Evolutionary conservation across 2,797 vertebrate genomes (phyloP).

Genomic region (Kryptolebias ocellatus): DNA sequence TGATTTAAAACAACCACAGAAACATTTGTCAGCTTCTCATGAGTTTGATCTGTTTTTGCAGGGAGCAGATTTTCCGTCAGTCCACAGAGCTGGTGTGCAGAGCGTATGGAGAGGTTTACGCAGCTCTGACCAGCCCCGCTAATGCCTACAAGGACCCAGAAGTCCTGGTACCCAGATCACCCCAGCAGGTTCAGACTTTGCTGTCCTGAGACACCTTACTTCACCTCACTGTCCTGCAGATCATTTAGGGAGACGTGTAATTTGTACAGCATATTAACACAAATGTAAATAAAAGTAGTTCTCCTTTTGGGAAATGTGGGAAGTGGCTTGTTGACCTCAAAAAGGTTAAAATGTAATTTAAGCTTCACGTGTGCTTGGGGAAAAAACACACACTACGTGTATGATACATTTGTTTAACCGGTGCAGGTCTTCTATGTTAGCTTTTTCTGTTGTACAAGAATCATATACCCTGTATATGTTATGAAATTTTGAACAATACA

Average conservation of each 20-base stretch:
- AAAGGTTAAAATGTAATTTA: conserved; percentile 35
- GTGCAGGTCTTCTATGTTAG: conserved; percentile 27
- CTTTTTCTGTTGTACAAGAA: conserved; percentile 47
- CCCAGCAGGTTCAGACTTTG: conserved; percentile 92
- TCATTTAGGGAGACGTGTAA: conserved; percentile 41
- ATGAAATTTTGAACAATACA: conserved; percentile 22
- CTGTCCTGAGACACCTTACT: conserved; percentile 82
- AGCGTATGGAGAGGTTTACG: conserved; percentile 90
- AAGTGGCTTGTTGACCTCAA: conserved; percentile 25
- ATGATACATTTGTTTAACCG: conserved; percentile 23
- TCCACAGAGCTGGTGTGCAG: conserved; percentile 94
- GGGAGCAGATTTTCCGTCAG: conserved; percentile 94
- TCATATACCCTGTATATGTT: conserved; percentile 34
- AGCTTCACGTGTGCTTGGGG: conserved; percentile 17
- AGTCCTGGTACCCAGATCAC: conserved; percentile 88
- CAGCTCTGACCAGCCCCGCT: conserved; percentile 86
- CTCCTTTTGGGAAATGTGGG: conserved; percentile 37
- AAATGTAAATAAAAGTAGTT: conserved; percentile 49
- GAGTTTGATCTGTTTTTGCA: conserved; percentile 62
- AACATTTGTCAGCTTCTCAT: conserved; percentile 6
- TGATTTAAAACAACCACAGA: not conserved
- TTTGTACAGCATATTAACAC: conserved; percentile 48
- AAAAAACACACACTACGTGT: conserved; percentile 35
- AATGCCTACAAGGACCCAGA: conserved; percentile 90
- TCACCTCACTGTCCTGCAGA: not conserved